Base-by-base conservation (phyloP, 2,113 vertebrate species). In the Junco hyemalis region DNA sequence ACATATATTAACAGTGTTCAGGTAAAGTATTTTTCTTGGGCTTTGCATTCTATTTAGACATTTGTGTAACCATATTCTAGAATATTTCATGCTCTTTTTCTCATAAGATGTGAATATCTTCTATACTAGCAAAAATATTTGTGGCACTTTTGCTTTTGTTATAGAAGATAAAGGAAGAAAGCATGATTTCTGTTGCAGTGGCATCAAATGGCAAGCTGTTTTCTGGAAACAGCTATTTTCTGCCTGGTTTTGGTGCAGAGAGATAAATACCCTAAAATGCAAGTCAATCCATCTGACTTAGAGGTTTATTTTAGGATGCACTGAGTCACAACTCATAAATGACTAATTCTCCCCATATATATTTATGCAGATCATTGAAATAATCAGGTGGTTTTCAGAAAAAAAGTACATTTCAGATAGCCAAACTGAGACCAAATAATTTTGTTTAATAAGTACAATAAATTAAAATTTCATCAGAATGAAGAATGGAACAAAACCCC, bases 401-500 rank as follows among this genome's bases (percentile, higher is more conserved):
- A 50, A 8, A 6, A 76, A 56, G 4, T 8, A 14, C 1, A 0
- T 80, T 88, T 91, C 44, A 59, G 38, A 50, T 12, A 59, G 10
- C 6, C 29, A 76, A 66, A 68, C 2, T 33, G 6, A 86, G 12
- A 59, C 2, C 5, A 48, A 70, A 66, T 45, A 26, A 19, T 14
- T 88, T 79, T 73, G 2, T 59, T 82, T 35, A 1, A 3, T 23
- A 72, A 72, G 14, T 35, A 35, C 1, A 47, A 42, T 48, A 65
- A 72, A 77, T 35, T 48, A 53, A 92, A 61, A 79, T 50, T 29
- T n/a, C 2, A 64, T 23, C 5, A 28, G 8, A 76, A 69, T 42
- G 2, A 71, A 86, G 7, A 86, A 66, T 17, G 13, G 2, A n/a
- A 40, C 56, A 1, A 38, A 22, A 0, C 0, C 7, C 2, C 35